Conservation (phyloP, 2,888 invertebrate species). For the Acrobasis consociella region DNA sequence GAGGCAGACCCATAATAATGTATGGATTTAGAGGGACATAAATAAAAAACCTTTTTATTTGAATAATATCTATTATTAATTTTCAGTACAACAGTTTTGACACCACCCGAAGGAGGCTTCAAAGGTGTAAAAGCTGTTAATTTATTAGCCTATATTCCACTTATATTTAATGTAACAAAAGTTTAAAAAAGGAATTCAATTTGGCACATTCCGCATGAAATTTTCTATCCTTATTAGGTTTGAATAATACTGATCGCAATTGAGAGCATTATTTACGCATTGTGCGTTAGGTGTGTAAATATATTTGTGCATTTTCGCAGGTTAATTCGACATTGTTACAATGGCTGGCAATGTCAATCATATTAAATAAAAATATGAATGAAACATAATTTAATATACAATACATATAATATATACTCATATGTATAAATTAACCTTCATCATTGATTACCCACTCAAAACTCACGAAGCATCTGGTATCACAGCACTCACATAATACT, state of each 20-base stretch:
- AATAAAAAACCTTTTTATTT: constrained; percentile 52
- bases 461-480: constrained; percentile 65
- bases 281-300: constrained; percentile 33
- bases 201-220: constrained; percentile 39
- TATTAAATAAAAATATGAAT: constrained; percentile 16
- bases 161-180: constrained; percentile 38
- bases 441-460: constrained; percentile 47
- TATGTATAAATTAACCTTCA: constrained; percentile 37
- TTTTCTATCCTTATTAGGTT: not conserved
- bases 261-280: constrained; percentile 21
- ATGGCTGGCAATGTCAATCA: constrained; percentile 7
- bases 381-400: constrained; percentile 17
- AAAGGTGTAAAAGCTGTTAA: constrained; percentile 75
- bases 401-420: constrained; percentile 24
- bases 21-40: too few species aligned
- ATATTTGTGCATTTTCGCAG: constrained; percentile 25
- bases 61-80: constrained; percentile 76
- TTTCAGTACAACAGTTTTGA: constrained; percentile 72
- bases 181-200: constrained; percentile 35
- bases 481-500: constrained; percentile 71
- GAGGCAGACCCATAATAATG: too few species aligned
- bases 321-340: constrained; percentile 26
- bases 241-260: not conserved
- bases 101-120: constrained; percentile 67
- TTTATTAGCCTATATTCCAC: constrained; percentile 53